Conservation (phyloP, 2,888 invertebrate genomes). For the Scaptomyza parva region DNA sequence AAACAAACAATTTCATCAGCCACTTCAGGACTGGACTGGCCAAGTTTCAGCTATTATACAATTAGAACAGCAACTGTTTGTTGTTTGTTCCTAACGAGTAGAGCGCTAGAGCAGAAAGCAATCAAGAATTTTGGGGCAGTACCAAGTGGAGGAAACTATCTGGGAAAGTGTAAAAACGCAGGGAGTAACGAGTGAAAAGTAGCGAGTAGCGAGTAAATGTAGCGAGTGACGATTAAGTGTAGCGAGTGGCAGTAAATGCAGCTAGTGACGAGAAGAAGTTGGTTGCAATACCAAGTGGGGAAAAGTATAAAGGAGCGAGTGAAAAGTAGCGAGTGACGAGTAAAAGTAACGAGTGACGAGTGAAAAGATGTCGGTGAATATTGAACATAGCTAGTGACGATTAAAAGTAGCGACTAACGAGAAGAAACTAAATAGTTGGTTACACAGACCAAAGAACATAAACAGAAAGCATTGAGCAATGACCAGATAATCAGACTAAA, state of each 20-base stretch:
- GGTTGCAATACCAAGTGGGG: background rate
- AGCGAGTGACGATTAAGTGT: too few relatives aligned
- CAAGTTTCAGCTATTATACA: background rate
- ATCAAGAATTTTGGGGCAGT: background rate
- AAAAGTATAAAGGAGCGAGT: background rate
- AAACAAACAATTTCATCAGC: slow-evolving; percentile 5
- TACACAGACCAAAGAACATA: too few relatives aligned
- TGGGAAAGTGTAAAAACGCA: too few relatives aligned
- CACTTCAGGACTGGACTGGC: background rate
- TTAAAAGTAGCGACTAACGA: background rate
- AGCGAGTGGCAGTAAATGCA: too few relatives aligned
- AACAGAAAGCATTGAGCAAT: too few relatives aligned
- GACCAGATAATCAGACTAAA: too few relatives aligned
- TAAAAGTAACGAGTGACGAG: too few relatives aligned
- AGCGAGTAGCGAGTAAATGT: background rate
- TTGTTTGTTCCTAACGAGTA: background rate
- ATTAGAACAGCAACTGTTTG: background rate
- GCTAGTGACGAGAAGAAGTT: too few relatives aligned
- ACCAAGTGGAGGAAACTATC: background rate
- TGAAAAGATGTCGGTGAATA: too few relatives aligned
- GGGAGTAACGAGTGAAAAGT: background rate
- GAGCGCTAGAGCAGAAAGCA: background rate
- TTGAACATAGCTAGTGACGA: too few relatives aligned
- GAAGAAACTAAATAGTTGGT: background rate
- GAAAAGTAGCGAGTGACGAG: background rate